phyloP scores from a whole-genome alignment of 2,888 invertebrate species.

The Fragum whitleyi region DNA sequence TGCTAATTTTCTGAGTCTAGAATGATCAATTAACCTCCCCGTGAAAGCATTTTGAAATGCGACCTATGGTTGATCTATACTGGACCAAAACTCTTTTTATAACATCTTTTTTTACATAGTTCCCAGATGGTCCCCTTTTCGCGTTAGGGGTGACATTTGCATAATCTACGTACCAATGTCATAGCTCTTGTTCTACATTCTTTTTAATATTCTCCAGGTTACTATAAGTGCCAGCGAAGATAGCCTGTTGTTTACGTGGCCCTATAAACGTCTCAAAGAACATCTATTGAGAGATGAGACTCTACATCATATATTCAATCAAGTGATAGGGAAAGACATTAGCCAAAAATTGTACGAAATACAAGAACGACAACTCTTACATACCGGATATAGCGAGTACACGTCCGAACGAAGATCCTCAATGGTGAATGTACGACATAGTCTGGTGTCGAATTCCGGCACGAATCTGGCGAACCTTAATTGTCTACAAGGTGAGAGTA shows the following conservation, averaged over 20 bases:
- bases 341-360: constrained; percentile 91
- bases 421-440: constrained; percentile 75
- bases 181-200: too few relatives aligned
- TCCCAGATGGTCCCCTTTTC: too few relatives aligned
- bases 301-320: constrained; percentile 91
- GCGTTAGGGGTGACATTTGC: too few relatives aligned
- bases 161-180: too few relatives aligned
- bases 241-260: constrained; percentile 92
- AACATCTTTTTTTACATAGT: too few relatives aligned
- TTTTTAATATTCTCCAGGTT: too few relatives aligned
- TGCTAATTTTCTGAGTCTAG: too few relatives aligned
- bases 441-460: constrained; percentile 69
- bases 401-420: constrained; percentile 73
- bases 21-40: too few relatives aligned
- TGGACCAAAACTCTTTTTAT: too few relatives aligned
- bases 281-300: constrained; percentile 91
- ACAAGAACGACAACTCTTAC: constrained; percentile 74
- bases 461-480: constrained; percentile 65
- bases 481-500: constrained; percentile 71
- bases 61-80: too few relatives aligned
- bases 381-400: constrained; percentile 67
- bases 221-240: constrained; percentile 92
- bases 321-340: constrained; percentile 93
- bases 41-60: too few relatives aligned
- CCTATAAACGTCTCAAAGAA: constrained; percentile 90